phyloP scores from a whole-genome alignment of 2,113 vertebrate species.

The Irena cyanogastra region DNA sequence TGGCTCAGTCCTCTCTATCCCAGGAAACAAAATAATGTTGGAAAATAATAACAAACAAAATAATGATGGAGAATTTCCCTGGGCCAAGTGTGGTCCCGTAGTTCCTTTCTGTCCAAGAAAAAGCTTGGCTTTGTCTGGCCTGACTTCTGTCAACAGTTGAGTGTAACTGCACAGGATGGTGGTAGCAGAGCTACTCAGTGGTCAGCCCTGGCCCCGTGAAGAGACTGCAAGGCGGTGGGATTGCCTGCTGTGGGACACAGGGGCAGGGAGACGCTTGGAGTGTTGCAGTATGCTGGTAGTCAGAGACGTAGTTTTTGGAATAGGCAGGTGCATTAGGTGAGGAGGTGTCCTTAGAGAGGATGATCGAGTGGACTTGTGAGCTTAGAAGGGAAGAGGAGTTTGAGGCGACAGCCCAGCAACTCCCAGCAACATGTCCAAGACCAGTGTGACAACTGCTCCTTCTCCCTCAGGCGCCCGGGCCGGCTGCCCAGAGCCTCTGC shows the following conservation, averaged over 20 bases:
- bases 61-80: background rate
- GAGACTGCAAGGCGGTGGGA: background rate
- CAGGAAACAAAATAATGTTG: background rate
- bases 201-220: background rate
- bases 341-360: background rate
- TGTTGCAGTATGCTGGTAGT: fast-evolving
- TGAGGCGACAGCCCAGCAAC: background rate
- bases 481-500: background rate
- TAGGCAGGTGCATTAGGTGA: background rate
- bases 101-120: background rate
- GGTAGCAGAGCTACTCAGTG: background rate
- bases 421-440: background rate
- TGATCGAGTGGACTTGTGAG: background rate
- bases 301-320: background rate
- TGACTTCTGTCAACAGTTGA: background rate
- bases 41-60: no score
- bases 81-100: background rate
- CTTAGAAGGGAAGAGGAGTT: background rate
- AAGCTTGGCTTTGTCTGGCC: background rate
- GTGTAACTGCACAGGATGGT: background rate
- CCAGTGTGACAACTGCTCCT: background rate
- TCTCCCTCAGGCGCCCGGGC: fast-evolving
- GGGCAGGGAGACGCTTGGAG: background rate
- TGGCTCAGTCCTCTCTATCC: fast-evolving
- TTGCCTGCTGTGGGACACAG: background rate